Evolutionary conservation across 2,113 vertebrate species (phyloP).

Genomic region (Neogale vison): DNA sequence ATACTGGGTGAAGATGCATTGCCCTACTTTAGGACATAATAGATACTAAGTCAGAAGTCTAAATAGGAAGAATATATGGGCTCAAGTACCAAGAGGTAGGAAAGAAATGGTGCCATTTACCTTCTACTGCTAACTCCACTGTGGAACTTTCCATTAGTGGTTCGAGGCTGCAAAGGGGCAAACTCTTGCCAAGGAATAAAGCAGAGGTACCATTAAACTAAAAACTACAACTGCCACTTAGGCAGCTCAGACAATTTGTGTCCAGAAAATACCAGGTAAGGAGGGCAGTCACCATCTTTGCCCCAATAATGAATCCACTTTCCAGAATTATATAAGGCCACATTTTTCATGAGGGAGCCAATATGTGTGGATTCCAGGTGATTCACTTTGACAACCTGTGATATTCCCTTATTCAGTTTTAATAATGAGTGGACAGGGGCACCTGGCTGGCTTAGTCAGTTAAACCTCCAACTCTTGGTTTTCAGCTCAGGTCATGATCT

Average conservation of each 20-base stretch:
- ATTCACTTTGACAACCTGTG: neutral
- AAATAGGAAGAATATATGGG: neutral
- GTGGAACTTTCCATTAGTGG: neutral
- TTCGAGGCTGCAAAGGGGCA: neutral
- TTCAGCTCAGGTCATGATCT: too few relatives aligned
- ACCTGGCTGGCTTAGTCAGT: too few relatives aligned
- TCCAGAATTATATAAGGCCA: neutral
- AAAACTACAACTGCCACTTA: neutral
- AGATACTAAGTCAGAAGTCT: neutral
- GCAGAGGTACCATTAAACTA: neutral
- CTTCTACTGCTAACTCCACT: neutral
- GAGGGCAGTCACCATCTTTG: neutral
- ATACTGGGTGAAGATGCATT: neutral
- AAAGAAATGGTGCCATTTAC: neutral
- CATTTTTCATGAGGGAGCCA: neutral
- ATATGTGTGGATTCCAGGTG: neutral
- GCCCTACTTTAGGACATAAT: neutral
- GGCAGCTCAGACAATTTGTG: neutral
- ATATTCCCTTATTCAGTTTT: neutral
- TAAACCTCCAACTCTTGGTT: too few relatives aligned
- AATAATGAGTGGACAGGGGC: too few relatives aligned
- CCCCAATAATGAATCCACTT: neutral
- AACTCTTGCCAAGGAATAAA: neutral
- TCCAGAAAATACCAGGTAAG: neutral
- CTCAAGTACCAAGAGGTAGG: neutral